These are phyloP conservation scores for Tetrapedia diversipes DNA, from an alignment of 2,888 invertebrate genomes.

Conservation along the genomic window DNA sequence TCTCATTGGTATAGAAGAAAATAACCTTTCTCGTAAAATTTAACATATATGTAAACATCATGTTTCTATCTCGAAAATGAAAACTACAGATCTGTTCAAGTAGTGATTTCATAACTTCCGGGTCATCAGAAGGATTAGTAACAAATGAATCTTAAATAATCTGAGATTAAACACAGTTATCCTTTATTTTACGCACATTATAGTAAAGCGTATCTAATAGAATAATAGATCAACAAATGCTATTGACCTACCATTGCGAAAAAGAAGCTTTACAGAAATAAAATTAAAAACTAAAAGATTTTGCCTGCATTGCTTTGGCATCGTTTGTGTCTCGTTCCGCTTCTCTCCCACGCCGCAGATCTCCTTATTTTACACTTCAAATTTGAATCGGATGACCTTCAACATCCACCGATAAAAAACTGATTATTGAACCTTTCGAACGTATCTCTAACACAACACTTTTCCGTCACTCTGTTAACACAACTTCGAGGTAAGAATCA, in stretches of 20 bases:
- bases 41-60: background rate
- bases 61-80: background rate
- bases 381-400: conserved; percentile 43
- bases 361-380: conserved; percentile 38
- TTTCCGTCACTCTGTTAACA: conserved; percentile 36
- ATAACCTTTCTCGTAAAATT: background rate
- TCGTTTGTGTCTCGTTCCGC: conserved; percentile 64
- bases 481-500: conserved; percentile 31
- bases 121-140: conserved; percentile 7
- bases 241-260: background rate
- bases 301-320: conserved; percentile 71
- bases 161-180: background rate
- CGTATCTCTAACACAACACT: conserved; percentile 32
- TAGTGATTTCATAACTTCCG: conserved; percentile 12
- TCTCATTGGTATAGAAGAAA: background rate
- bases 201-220: background rate
- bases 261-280: background rate
- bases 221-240: background rate
- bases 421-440: conserved; percentile 2
- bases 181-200: background rate
- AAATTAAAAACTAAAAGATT: conserved; percentile 36
- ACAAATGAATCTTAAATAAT: conserved; percentile 21
- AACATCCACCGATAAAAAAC: conserved; percentile 20
- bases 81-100: conserved; percentile 1
- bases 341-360: conserved; percentile 57